Base-by-base conservation (phyloP, 2,888 invertebrate species). In the Leistus spinibarbis region DNA sequence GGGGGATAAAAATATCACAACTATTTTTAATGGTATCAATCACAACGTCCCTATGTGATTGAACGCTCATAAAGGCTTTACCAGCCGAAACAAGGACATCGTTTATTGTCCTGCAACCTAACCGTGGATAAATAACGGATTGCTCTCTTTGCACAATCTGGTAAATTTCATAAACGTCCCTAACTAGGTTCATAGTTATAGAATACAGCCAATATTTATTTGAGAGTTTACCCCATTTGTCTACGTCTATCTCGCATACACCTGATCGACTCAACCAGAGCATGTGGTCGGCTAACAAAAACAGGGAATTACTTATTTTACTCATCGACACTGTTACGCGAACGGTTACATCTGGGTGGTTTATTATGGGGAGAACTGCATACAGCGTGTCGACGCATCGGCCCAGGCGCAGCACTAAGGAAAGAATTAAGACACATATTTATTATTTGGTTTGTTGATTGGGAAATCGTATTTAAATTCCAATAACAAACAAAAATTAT, bases 171-270 rank as follows among this genome's bases (percentile, higher is more conserved):
- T 96, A 95, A n/a, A 94, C 83, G 84, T 97, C 96, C 80, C 96
- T 88, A 0, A 90, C 87, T 76, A 97, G 85, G 82, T 95, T 95
- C 85, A 96, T 90, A 10, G 93, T 87, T 16, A 96, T 91, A 0
- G 94, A 93, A 77, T 94, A 88, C 0, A 97, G 85, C 96, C 96
- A 97, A 83, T 95, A 96, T 83, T 91, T 92, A 81, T 94, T 93
- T 1, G 93, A 90, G 7, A 90, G 87, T 63, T 87, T 87, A 69
- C 89, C 90, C 95, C 95, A 96, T 82, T 91, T 93, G 63, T 92
- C 91, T 0, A 92, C 88, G 82, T 96, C 90, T 0, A 94, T 88
- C 79, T 87, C 87, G 78, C 87, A 85, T 3, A 91, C 86, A 20
- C 95, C 95, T 56, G 92, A 91, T 80, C 92, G 89, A 2, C 93